phyloP scores from a whole-genome alignment of 2,888 invertebrate genomes.

The Melitaea athalia region DNA sequence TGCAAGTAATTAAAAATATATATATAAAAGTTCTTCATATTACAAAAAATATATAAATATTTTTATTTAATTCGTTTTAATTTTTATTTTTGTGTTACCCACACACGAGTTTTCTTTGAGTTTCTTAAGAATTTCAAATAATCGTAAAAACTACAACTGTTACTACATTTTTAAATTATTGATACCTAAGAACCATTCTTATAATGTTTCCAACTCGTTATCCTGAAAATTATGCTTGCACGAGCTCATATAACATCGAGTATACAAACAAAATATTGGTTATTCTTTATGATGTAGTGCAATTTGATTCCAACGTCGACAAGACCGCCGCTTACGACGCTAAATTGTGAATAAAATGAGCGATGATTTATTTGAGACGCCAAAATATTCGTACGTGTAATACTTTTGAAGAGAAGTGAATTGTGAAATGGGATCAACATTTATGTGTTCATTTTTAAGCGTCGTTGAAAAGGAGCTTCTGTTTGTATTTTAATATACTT shows the following conservation, averaged over 20 bases:
- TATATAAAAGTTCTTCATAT: too few species aligned
- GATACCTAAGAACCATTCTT: too few species aligned
- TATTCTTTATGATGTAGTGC: conserved; percentile 53
- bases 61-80: too few species aligned
- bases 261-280: conserved; percentile 53
- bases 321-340: conserved; percentile 48
- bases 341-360: conserved; percentile 56
- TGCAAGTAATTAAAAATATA: too few species aligned
- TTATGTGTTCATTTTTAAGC: conserved; percentile 22
- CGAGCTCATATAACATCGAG: conserved; percentile 43
- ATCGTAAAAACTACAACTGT: too few species aligned
- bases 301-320: conserved; percentile 51
- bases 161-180: too few species aligned
- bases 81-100: too few species aligned
- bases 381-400: conserved; percentile 33
- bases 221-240: conserved; percentile 21
- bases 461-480: conserved; percentile 7
- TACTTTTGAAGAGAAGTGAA: conserved; percentile 30
- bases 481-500: neutral
- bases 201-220: neutral
- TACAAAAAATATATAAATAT: too few species aligned
- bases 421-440: conserved; percentile 31
- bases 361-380: conserved; percentile 38
- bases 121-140: too few species aligned
- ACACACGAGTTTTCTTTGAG: too few species aligned